Conservation (phyloP, 2,113 vertebrate species). For the Anoura caudifer region DNA sequence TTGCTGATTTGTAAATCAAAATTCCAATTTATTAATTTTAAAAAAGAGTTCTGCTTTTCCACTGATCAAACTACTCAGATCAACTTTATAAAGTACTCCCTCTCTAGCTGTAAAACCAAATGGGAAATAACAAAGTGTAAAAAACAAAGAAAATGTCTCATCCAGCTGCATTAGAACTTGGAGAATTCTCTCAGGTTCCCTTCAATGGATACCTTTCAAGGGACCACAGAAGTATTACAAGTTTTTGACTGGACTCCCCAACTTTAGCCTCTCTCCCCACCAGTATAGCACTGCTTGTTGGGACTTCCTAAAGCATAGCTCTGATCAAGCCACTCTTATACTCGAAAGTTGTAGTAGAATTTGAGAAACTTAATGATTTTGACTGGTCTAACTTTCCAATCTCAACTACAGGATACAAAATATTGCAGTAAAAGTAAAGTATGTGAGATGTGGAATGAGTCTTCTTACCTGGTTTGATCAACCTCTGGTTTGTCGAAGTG, state of each 20-base stretch:
- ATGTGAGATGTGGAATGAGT: not conserved
- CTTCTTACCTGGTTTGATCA: not conserved
- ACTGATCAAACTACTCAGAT: not conserved
- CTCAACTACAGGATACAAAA: not conserved
- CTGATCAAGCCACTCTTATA: not conserved
- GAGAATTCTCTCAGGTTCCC: not conserved
- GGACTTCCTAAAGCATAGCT: not conserved
- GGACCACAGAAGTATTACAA: not conserved
- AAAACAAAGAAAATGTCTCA: not conserved
- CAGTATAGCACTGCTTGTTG: not conserved
- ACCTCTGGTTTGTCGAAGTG: not conserved
- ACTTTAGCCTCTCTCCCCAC: not conserved
- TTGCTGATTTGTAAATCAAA: not conserved
- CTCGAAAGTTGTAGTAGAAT: not conserved
- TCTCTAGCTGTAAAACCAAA: not conserved
- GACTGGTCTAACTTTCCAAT: not conserved
- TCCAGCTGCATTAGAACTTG: not conserved
- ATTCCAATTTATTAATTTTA: not conserved
- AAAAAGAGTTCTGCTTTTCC: not conserved
- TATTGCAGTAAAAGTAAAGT: not conserved
- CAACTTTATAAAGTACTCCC: not conserved
- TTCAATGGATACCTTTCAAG: not conserved
- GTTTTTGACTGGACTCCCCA: not conserved
- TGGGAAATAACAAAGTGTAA: not conserved
- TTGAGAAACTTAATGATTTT: not conserved